These are phyloP conservation scores for Lepus timidus DNA, from an alignment of 2,113 vertebrate species.

Conservation along the genomic window DNA sequence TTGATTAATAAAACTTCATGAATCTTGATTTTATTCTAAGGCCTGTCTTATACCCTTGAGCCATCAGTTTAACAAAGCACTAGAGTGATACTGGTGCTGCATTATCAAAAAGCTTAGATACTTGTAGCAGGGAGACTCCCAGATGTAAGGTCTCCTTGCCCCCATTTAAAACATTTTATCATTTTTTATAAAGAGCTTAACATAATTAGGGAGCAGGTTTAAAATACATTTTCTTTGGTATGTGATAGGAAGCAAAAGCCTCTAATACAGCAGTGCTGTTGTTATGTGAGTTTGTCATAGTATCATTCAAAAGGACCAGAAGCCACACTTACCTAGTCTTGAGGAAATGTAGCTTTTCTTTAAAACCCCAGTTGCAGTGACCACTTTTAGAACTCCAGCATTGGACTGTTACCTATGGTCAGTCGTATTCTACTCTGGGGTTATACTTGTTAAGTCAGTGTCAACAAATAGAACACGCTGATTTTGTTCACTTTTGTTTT, in stretches of 20 bases:
- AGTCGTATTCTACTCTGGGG: constrained; percentile 65
- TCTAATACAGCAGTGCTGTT: neutral
- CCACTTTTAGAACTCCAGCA: constrained; percentile 30
- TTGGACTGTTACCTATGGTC: constrained; percentile 43
- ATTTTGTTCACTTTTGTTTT: constrained; percentile 88
- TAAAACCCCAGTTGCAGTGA: constrained; percentile 50
- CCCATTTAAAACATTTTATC: neutral
- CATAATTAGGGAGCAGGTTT: constrained; percentile 50
- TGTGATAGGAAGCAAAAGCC: neutral
- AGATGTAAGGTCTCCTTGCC: neutral
- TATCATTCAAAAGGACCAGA: no score
- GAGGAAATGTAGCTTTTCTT: constrained; percentile 33
- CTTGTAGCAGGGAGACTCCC: neutral
- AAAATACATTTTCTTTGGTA: constrained; percentile 17
- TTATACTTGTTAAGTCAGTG: constrained; percentile 72
- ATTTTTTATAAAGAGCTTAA: constrained; percentile 38
- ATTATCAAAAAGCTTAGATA: constrained; percentile 31
- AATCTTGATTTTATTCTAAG: constrained; percentile 52
- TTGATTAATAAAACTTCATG: constrained; percentile 48
- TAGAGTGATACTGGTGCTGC: neutral
- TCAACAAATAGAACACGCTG: constrained; percentile 71
- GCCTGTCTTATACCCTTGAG: constrained; percentile 36
- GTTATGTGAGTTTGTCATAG: neutral
- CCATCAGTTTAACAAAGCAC: constrained; percentile 26
- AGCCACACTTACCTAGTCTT: neutral